phyloP scores from a whole-genome alignment of 1,140 invertebrate genomes.

The Bombus difficillimus region DNA sequence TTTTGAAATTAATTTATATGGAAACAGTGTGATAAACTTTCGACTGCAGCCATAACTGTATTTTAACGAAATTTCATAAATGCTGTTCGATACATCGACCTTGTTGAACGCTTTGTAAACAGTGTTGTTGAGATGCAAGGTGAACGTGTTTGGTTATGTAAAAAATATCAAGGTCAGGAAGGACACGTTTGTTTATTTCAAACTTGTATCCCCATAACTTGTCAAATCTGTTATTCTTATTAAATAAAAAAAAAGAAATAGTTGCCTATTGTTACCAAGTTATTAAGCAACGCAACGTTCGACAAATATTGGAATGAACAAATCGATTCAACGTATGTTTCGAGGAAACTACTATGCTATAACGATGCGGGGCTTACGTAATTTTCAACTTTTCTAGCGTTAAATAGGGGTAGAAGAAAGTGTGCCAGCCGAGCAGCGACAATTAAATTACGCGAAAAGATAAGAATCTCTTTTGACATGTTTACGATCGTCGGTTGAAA shows the following conservation, averaged over 20 bases:
- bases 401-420: not conserved
- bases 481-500: not conserved
- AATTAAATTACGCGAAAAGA: not conserved
- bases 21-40: not conserved
- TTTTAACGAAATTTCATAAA: not conserved
- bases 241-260: not conserved
- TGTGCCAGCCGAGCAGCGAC: not conserved
- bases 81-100: not conserved
- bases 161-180: too few species aligned
- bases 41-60: not conserved
- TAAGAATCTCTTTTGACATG: not conserved
- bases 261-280: too few species aligned
- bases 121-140: not conserved
- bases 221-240: not conserved
- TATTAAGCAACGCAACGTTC: not conserved
- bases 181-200: not conserved
- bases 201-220: not conserved
- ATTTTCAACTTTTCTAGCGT: not conserved
- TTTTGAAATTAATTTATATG: not conserved
- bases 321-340: not conserved
- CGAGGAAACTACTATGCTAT: not conserved
- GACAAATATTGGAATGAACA: not conserved
- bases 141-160: not conserved
- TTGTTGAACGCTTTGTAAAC: too few species aligned
- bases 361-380: not conserved